These are phyloP conservation scores for Peromyscus leucopus DNA, from an alignment of 2,113 vertebrate species.

Conservation along the genomic window DNA sequence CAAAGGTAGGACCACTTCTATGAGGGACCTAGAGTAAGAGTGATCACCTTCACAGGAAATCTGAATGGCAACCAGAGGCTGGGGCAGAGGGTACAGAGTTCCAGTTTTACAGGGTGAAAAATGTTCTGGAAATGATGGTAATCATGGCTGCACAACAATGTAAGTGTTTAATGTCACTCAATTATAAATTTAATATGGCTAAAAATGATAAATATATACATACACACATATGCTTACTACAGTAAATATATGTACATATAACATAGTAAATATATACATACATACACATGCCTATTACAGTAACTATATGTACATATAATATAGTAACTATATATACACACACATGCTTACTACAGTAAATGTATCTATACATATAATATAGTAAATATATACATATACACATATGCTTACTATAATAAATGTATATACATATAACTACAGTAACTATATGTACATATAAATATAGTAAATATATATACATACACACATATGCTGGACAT, in stretches of 20 bases:
- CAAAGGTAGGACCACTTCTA: neutral
- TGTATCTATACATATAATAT: no score
- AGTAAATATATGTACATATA: neutral
- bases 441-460: no score
- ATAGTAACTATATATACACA: no score
- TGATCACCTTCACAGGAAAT: neutral
- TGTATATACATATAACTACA: no score
- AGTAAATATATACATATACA: neutral
- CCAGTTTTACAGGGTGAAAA: neutral
- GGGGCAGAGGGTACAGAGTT: neutral
- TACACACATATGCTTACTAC: neutral
- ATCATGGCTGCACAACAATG: accelerated
- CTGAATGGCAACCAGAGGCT: neutral
- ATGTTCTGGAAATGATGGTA: neutral
- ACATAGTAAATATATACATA: no score
- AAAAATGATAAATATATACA: neutral
- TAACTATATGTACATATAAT: no score
- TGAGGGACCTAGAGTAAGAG: neutral
- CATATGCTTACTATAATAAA: neutral
- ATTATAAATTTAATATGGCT: neutral
- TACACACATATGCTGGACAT: neutral
- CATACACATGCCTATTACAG: no score
- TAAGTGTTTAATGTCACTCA: neutral
- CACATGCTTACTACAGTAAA: no score
- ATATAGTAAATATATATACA: no score